A percentile compares a stretch with the other conserved stretches of the same genome.
Conservation (phyloP, 2,113 vertebrate species). For the Vimba vimba region DNA sequence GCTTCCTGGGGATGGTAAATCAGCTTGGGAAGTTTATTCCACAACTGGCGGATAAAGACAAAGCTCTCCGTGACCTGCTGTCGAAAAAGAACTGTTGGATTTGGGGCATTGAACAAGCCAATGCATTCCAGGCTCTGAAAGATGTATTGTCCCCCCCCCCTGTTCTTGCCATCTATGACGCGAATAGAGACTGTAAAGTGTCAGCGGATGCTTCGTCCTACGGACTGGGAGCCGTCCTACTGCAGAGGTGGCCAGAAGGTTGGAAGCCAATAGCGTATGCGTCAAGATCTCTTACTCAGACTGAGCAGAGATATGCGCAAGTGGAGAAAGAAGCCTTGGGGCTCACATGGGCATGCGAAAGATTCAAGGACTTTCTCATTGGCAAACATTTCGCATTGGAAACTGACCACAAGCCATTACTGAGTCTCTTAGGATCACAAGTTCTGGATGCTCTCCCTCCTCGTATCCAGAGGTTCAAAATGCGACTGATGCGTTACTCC, state of each 20-base stretch:
- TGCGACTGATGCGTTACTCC: not conserved
- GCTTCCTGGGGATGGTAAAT: constrained; percentile 49
- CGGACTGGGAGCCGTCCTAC: not conserved
- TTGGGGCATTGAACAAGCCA: not conserved
- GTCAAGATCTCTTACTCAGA: not conserved
- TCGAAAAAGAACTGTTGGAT: not conserved
- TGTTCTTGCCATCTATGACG: not conserved
- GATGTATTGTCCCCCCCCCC: not conserved
- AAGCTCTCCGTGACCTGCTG: not conserved
- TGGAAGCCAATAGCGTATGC: not conserved
- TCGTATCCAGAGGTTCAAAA: not conserved
- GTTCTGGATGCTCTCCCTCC: not conserved
- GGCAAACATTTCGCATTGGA: not conserved
- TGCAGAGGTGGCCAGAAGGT: not conserved
- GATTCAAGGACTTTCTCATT: not conserved
- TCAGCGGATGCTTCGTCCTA: not conserved
- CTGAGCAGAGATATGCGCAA: not conserved
- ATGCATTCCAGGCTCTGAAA: not conserved
- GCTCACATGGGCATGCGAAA: not conserved
- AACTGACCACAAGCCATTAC: not conserved
- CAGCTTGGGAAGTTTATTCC: constrained; percentile 55
- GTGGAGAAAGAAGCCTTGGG: not conserved
- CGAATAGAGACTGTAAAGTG: no score
- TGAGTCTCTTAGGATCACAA: not conserved
- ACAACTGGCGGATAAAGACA: constrained; percentile 24